These are phyloP conservation scores for Pocota personata DNA, from an alignment of 2,888 invertebrate species.

Conservation along the genomic window DNA sequence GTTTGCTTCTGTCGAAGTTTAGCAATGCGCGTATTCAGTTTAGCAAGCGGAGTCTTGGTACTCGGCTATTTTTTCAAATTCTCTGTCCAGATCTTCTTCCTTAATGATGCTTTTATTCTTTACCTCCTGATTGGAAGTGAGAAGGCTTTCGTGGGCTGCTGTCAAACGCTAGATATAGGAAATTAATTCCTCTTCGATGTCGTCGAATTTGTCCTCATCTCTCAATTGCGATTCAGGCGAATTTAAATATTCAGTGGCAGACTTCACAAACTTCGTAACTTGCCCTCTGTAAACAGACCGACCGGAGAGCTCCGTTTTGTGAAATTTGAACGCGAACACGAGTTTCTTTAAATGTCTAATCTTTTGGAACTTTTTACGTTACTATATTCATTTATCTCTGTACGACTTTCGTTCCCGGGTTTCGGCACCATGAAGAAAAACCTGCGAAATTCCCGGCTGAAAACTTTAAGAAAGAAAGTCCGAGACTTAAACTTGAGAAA, in stretches of 20 bases:
- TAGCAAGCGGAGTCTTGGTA: not conserved
- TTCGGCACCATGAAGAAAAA: no score
- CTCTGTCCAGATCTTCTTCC: no score
- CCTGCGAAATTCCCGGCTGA: no score
- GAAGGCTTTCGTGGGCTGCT: not conserved
- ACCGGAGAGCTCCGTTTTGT: conserved; percentile 9
- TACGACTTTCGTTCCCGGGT: no score
- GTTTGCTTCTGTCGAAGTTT: not conserved
- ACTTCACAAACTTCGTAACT: conserved; percentile 3
- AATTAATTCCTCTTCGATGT: not conserved
- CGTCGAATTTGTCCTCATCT: not conserved
- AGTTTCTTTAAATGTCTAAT: no score
- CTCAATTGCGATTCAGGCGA: not conserved
- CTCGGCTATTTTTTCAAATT: no score
- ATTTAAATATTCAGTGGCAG: not conserved
- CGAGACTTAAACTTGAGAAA: no score
- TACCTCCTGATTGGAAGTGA: not conserved
- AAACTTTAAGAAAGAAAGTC: no score
- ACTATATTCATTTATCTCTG: no score
- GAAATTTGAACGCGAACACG: no score
- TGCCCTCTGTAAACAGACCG: conserved; percentile 11
- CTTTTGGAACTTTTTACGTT: no score
- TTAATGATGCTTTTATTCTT: no score
- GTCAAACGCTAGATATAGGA: not conserved
- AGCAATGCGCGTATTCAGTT: not conserved